phyloP scores from a whole-genome alignment of 2,888 invertebrate species.

The Gerris lacustris region DNA sequence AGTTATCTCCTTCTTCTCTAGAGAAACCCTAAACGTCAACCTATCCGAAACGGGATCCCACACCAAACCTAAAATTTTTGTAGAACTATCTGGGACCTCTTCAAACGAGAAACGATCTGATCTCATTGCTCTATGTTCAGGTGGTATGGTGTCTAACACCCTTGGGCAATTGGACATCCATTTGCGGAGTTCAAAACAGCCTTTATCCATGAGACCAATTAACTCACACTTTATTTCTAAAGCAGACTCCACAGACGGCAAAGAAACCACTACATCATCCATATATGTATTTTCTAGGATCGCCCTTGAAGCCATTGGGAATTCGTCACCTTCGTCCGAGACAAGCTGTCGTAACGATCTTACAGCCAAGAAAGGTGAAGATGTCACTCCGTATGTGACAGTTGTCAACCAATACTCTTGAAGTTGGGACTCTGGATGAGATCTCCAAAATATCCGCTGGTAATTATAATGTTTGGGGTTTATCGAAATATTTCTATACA shows the following conservation, averaged over 20 bases:
- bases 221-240: constrained; percentile 7
- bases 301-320: constrained; percentile 5
- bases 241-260: constrained; percentile 10
- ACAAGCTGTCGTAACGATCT: constrained; percentile 12
- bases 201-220: constrained; percentile 3
- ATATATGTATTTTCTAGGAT: constrained; percentile 10
- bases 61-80: constrained; percentile 20
- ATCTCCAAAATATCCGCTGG: constrained; percentile 16
- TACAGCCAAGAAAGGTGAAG: constrained; percentile 19
- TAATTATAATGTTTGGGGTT: not conserved
- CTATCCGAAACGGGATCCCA: constrained; percentile 17
- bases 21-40: constrained; percentile 14
- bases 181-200: constrained; percentile 20
- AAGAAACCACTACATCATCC: constrained; percentile 14
- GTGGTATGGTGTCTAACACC: constrained; percentile 11
- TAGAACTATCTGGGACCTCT: constrained; percentile 14
- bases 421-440: not conserved
- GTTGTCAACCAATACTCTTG: constrained; percentile 8
- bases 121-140: constrained; percentile 11
- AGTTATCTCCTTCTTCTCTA: constrained; percentile 12
- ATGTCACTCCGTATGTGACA: constrained; percentile 17
- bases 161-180: constrained; percentile 17
- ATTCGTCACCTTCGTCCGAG: constrained; percentile 2
- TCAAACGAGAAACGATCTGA: constrained; percentile 10
- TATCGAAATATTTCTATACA: constrained; percentile 10